Conservation (phyloP, 2,797 vertebrate genomes). For the Limnodromus scolopaceus region DNA sequence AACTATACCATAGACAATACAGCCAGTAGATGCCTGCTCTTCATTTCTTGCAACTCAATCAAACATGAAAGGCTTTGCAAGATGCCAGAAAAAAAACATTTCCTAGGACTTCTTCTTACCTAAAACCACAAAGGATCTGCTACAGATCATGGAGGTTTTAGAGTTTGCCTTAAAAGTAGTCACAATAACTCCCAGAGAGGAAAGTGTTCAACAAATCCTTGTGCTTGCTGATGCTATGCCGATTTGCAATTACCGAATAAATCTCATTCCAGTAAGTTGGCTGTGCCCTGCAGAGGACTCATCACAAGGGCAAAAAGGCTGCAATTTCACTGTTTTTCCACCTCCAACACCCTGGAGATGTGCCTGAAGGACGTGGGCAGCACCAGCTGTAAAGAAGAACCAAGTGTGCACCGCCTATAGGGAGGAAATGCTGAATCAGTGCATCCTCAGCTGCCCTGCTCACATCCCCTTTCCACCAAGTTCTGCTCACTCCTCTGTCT, state of each 20-base stretch:
- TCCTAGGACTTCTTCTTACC: neutral
- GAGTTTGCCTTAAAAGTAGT: neutral
- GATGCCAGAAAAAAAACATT: neutral
- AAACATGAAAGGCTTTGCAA: neutral
- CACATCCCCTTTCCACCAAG: neutral
- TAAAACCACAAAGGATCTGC: neutral
- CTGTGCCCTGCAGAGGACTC: neutral
- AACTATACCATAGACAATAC: neutral
- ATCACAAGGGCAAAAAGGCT: neutral
- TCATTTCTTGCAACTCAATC: neutral
- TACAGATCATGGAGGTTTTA: neutral
- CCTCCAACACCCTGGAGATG: neutral
- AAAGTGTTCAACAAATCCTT: neutral
- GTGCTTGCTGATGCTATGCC: neutral
- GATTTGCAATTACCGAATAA: neutral
- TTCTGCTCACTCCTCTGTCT: neutral
- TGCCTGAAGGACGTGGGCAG: neutral
- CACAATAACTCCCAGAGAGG: neutral
- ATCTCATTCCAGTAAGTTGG: neutral
- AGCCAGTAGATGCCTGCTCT: neutral
- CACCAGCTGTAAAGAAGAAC: neutral
- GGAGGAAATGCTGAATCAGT: neutral
- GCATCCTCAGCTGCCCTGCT: neutral
- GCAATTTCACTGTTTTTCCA: neutral
- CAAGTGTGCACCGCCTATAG: neutral